phyloP scores from a whole-genome alignment of 30 jellyfish, hydroid and myxozoan species.

The Hydra vulgaris region DNA sequence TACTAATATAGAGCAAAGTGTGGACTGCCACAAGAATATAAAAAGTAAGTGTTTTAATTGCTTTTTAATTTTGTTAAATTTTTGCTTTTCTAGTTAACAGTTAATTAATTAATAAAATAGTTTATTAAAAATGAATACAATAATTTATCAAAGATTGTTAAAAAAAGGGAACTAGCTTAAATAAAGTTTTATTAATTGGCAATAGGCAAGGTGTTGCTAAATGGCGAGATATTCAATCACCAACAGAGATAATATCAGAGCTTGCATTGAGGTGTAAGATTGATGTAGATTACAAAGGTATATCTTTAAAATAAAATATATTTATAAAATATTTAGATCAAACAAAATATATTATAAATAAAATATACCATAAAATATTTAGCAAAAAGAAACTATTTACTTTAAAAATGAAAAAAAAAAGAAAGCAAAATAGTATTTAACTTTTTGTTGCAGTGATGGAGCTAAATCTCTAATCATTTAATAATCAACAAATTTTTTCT shows the following conservation, averaged over 20 bases:
- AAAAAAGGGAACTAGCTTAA: too few species aligned
- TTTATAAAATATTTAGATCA: too few species aligned
- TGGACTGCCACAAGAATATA: slow-evolving; percentile 55
- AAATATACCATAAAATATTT: too few species aligned
- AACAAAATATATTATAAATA: neutral
- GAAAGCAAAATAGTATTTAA: too few species aligned
- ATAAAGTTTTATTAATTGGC: neutral
- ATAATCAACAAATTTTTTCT: neutral
- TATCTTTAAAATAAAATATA: too few species aligned
- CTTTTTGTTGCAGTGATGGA: too few species aligned
- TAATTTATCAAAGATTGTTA: too few species aligned
- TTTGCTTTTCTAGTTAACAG: slow-evolving; percentile 1
- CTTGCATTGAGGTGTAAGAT: neutral
- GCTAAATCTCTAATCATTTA: too few species aligned
- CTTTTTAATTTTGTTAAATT: neutral
- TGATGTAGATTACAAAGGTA: neutral
- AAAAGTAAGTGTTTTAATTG: slow-evolving; percentile 21
- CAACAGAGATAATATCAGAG: neutral
- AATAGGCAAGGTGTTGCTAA: slow-evolving; percentile 19
- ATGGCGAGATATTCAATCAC: slow-evolving; percentile 26
- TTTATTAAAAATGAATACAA: too few species aligned
- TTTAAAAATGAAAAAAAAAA: too few species aligned
- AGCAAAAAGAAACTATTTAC: too few species aligned
- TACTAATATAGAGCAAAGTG: slow-evolving; percentile 73
- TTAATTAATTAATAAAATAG: too few species aligned